phyloP scores from a whole-genome alignment of 2,888 invertebrate genomes.

The Hedya salicella region DNA sequence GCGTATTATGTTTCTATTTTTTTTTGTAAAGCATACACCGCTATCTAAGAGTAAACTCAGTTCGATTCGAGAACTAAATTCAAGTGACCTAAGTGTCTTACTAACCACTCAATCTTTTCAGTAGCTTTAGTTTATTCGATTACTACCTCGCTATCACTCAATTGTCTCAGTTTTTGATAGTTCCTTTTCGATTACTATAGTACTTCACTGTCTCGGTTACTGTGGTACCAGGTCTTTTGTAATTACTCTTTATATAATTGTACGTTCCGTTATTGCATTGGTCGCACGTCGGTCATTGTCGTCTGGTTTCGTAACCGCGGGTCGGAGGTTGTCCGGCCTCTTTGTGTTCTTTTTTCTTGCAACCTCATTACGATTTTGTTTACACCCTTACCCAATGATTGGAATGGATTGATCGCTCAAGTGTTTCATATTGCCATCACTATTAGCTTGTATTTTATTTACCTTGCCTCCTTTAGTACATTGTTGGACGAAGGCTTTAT shows the following conservation, averaged over 20 bases:
- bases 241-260: constrained; percentile 55
- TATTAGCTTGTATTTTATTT: background rate
- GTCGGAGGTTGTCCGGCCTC: constrained; percentile 60
- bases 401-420: background rate
- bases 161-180: too few relatives aligned
- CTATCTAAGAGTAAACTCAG: too few relatives aligned
- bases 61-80: too few relatives aligned
- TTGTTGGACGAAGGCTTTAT: background rate
- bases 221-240: constrained; percentile 45
- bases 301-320: constrained; percentile 58
- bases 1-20: too few relatives aligned
- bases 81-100: too few relatives aligned
- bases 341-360: constrained; percentile 51
- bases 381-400: constrained; percentile 44
- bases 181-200: constrained; percentile 16
- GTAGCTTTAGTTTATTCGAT: too few relatives aligned
- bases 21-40: too few relatives aligned
- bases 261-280: constrained; percentile 55
- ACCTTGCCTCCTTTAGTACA: too few relatives aligned
- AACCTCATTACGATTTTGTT: constrained; percentile 53
- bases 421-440: background rate
- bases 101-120: too few relatives aligned
- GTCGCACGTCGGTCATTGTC: constrained; percentile 55
- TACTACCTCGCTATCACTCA: too few relatives aligned
- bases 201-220: constrained; percentile 28